Base-by-base conservation (phyloP, 1,140 invertebrate genomes). In the Pollicipes pollicipes region DNA sequence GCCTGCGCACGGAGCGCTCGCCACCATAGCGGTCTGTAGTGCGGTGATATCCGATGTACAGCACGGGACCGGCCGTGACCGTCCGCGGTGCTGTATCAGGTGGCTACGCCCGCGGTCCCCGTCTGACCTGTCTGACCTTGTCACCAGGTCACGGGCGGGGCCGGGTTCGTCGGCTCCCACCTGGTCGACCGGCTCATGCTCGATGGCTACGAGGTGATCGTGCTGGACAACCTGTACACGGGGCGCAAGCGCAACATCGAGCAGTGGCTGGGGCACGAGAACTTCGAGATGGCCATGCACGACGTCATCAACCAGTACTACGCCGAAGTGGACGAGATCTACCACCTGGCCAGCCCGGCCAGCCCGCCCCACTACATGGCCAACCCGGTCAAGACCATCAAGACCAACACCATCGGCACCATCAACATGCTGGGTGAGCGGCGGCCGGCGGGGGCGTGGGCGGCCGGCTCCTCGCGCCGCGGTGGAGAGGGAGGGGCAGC, bases 341-440 rank as follows among this genome's bases (percentile, higher is more conserved):
- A 99, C 81, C 97, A 99, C 81, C 83, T 99, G 74, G 97, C 97
- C 1, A 98, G 94, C 77, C 97, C 97, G 32, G 97, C 97, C 4
- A 97, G 93, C 76, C 97, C 97, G 67, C 95, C 95, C 1, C 96
- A 99, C 82, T 99, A 99, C 78, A 99, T 99, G 97, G 89, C 93
- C 76, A 99, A 99, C 84, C 97, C 97, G 45, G 96, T 99, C 0
- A 99, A 99, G 82, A 99, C 97, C 28, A 95, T 99, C 71, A 99
- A 99, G 81, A 99, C 97, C 1, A 99, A 99, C 80, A 97, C 95
- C 27, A 84, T 99, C 74, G 96, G 96, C 1, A 99, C 97, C n/a
- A 98, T 99, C 74, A 99, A 99, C 83, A 93, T 99, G 84, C 83
- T 99, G 74, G 96, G 95, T 90, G 81, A 81, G 83, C 77, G 69